Percentiles rank a stretch among this genome's conserved stretches.
These are phyloP conservation scores for Polypedilum pembai DNA, from an alignment of 1,140 invertebrate species.

Conservation along the genomic window DNA sequence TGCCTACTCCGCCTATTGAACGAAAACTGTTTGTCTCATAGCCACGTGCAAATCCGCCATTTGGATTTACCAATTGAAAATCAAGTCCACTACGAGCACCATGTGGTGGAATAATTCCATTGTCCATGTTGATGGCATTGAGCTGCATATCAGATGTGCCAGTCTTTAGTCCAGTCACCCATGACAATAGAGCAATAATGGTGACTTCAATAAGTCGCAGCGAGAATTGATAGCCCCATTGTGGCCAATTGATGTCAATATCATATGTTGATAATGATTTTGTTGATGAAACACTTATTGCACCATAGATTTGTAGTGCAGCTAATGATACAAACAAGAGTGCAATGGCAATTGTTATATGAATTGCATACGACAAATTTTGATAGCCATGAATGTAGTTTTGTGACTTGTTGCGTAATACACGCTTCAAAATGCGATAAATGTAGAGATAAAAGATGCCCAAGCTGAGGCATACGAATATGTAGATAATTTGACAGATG, in stretches of 20 bases:
- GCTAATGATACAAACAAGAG: slow-evolving; percentile 74
- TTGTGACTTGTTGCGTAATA: slow-evolving; percentile 57
- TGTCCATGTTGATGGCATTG: slow-evolving; percentile 25
- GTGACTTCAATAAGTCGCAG: slow-evolving; percentile 74
- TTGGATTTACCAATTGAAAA: slow-evolving; percentile 32
- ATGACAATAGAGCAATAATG: slow-evolving; percentile 71
- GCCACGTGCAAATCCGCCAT: slow-evolving; percentile 34
- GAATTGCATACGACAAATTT: slow-evolving; percentile 68
- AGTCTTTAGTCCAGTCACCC: slow-evolving; percentile 66
- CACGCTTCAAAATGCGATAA: slow-evolving; percentile 60
- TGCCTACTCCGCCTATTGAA: slow-evolving; percentile 30
- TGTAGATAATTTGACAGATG: slow-evolving; percentile 74
- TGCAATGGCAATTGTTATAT: slow-evolving; percentile 76
- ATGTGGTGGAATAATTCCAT: slow-evolving; percentile 24
- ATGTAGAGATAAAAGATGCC: slow-evolving; percentile 78
- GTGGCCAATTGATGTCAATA: slow-evolving; percentile 60
- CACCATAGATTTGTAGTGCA: slow-evolving; percentile 70
- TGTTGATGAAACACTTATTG: slow-evolving; percentile 46
- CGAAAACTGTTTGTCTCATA: slow-evolving; percentile 40
- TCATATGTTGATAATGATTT: slow-evolving; percentile 45
- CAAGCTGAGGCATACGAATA: slow-evolving; percentile 66
- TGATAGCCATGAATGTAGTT: slow-evolving; percentile 59
- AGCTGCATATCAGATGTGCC: slow-evolving; percentile 41
- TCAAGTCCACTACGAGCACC: slow-evolving; percentile 4
- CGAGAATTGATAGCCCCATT: slow-evolving; percentile 82